These are phyloP conservation scores for Podarcis muralis DNA, from an alignment of 2,113 vertebrate genomes.

Conservation along the genomic window DNA sequence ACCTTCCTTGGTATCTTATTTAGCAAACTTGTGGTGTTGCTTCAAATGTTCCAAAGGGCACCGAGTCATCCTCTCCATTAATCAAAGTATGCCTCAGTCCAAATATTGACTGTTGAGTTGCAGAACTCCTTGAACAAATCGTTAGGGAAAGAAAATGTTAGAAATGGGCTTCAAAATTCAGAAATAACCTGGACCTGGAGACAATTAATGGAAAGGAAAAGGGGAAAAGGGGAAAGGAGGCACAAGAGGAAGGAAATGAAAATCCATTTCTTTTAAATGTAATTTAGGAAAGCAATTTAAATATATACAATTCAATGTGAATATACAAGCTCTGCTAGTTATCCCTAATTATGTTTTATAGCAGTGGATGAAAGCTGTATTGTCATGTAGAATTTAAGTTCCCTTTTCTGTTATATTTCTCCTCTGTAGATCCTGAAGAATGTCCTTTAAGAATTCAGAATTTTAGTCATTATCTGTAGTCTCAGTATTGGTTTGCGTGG, in stretches of 20 bases:
- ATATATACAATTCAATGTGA: neutral
- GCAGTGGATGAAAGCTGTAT: neutral
- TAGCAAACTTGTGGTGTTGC: slow-evolving; percentile 32
- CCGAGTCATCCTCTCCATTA: slow-evolving; percentile 54
- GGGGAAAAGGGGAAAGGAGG: neutral
- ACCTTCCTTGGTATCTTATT: slow-evolving; percentile 29
- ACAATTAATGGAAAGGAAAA: slow-evolving; percentile 47
- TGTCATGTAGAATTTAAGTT: neutral
- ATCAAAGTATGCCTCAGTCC: slow-evolving; percentile 55
- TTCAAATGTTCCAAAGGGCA: slow-evolving; percentile 39
- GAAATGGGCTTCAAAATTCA: slow-evolving; percentile 39
- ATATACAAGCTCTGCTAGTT: neutral
- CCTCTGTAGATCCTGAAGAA: neutral
- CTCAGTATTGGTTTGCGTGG: neutral
- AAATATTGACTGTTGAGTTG: slow-evolving; percentile 68
- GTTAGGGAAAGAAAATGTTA: slow-evolving; percentile 52
- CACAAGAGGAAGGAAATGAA: neutral
- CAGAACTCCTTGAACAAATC: slow-evolving; percentile 23
- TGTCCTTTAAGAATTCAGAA: neutral
- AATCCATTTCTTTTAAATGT: neutral
- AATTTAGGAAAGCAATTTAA: neutral
- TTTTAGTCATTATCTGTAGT: neutral
- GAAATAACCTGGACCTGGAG: slow-evolving; percentile 28
- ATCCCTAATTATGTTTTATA: neutral
- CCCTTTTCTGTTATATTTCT: neutral